A percentile compares a stretch with the other conserved stretches of the same genome.
Conservation (phyloP, 35 echinoderm and acorn worm genomes). For the Apostichopus parvimensis region DNA sequence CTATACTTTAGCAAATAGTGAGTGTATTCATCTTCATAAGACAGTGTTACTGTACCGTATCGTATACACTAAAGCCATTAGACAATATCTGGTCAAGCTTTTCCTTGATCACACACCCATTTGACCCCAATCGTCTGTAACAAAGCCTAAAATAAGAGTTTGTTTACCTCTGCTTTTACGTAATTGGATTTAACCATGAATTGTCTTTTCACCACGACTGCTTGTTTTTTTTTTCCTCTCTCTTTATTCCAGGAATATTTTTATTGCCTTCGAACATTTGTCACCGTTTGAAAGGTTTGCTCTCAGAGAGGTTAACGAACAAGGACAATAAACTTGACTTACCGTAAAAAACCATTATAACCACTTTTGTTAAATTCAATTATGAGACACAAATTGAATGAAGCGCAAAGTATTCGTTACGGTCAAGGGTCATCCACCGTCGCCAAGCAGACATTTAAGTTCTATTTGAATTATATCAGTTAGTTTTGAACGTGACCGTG, state of each 20-base stretch:
- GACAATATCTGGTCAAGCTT: not conserved
- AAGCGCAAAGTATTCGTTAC: not conserved
- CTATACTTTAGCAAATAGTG: no score
- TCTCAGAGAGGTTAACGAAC: not conserved
- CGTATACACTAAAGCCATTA: not conserved
- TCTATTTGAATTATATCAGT: no score
- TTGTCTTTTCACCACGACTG: not conserved
- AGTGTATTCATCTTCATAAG: not conserved
- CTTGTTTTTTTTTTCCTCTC: not conserved
- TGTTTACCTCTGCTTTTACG: conserved; percentile 3
- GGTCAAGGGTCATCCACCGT: not conserved
- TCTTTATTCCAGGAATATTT: not conserved
- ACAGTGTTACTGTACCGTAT: not conserved
- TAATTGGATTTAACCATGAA: not conserved
- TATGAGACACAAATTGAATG: not conserved
- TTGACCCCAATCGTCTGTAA: not conserved
- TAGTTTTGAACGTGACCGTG: no score
- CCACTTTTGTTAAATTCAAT: not conserved
- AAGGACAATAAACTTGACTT: not conserved
- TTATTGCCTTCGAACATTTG: not conserved
- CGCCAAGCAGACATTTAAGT: no score
- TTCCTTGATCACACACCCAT: not conserved
- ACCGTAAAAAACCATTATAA: not conserved
- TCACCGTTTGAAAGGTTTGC: not conserved
- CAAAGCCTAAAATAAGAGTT: not conserved